phyloP scores from a whole-genome alignment of 23 tunicate genomes.

The Ciona savignyi region DNA sequence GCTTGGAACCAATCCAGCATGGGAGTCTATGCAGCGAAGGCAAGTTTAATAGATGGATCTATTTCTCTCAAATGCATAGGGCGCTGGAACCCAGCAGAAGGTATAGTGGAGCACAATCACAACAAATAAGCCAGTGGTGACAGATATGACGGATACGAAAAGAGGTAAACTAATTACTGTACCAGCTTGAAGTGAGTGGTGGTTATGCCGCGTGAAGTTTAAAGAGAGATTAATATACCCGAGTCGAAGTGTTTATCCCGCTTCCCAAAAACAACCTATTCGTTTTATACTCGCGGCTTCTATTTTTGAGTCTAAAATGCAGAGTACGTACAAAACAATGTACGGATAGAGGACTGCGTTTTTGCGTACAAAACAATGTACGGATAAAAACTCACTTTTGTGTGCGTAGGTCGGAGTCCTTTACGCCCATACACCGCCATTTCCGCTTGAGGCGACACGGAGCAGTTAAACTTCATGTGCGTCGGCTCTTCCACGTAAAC shows the following conservation, averaged over 20 bases:
- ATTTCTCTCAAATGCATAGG: too few relatives aligned
- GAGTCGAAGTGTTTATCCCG: neutral
- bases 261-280: neutral
- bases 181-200: neutral
- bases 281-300: too few relatives aligned
- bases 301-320: too few relatives aligned
- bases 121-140: neutral
- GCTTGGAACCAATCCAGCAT: neutral
- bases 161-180: neutral
- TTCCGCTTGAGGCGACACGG: slow-evolving; percentile 41
- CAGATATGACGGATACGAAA: neutral
- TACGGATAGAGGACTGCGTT: too few relatives aligned
- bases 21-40: neutral
- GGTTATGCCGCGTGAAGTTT: neutral
- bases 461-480: slow-evolving; percentile 65
- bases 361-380: too few relatives aligned
- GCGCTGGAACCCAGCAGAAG: neutral
- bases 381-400: slow-evolving; percentile 71
- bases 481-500: slow-evolving; percentile 55
- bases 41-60: neutral
- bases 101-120: neutral
- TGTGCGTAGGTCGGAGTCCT: slow-evolving; percentile 80
- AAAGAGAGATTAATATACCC: neutral
- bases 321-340: too few relatives aligned
- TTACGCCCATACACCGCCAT: slow-evolving; percentile 77